These are phyloP conservation scores for Pangasius macronema DNA, from an alignment of 2,797 vertebrate genomes.

Conservation along the genomic window DNA sequence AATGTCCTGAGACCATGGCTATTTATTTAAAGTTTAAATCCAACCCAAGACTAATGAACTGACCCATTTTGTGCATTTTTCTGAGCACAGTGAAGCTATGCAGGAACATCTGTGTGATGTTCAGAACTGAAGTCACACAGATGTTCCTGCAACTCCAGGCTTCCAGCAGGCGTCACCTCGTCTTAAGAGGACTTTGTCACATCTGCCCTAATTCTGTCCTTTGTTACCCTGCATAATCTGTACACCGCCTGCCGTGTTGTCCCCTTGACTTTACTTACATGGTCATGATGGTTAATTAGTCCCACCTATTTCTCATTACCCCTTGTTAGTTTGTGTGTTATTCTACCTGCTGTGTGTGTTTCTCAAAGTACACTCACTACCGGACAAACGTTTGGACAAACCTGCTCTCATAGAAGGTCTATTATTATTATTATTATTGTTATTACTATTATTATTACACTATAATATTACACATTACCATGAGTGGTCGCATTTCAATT, in stretches of 20 bases:
- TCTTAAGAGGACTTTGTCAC: constrained; percentile 4
- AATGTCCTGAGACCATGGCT: background rate
- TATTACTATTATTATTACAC: background rate
- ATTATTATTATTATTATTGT: background rate
- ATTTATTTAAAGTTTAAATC: background rate
- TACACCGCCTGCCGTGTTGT: constrained; percentile 7
- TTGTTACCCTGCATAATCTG: constrained; percentile 22
- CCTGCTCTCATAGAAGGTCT: background rate
- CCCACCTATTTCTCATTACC: constrained; percentile 20
- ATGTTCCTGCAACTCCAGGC: background rate
- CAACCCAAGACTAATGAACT: background rate
- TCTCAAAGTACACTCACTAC: background rate
- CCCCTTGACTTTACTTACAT: constrained; percentile 19
- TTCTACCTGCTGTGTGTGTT: too few species aligned
- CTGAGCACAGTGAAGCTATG: background rate
- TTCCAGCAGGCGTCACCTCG: background rate
- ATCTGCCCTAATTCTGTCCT: constrained; percentile 12
- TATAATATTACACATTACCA: too few species aligned
- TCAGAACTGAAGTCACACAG: background rate
- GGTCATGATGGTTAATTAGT: constrained; percentile 24
- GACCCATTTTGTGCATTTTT: background rate
- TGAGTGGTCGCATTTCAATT: background rate
- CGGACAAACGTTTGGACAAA: background rate
- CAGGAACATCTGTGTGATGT: background rate
- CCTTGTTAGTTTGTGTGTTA: background rate